Percentiles rank a stretch among this genome's conserved stretches.
Evolutionary conservation across 2,888 invertebrate species (phyloP).

Genomic region (Gymnoscelis rufifasciata): DNA sequence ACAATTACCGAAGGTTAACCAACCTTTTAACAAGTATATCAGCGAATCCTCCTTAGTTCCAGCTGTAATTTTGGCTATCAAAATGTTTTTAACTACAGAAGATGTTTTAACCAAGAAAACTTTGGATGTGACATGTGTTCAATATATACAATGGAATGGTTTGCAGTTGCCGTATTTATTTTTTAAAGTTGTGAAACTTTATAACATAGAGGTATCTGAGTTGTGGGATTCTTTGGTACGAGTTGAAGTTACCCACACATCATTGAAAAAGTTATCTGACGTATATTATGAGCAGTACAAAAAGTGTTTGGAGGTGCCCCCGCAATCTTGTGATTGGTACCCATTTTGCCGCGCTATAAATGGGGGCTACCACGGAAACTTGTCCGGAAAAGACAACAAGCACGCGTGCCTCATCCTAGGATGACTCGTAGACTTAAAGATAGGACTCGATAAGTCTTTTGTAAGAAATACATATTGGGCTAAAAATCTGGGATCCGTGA

Average conservation of each 20-base stretch:
- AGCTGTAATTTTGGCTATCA: slow-evolving; percentile 8
- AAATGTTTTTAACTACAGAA: slow-evolving; percentile 13
- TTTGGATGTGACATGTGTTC: slow-evolving; percentile 18
- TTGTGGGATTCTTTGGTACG: slow-evolving; percentile 17
- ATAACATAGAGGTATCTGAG: slow-evolving; percentile 11
- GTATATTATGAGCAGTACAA: slow-evolving; percentile 15
- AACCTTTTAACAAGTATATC: not conserved
- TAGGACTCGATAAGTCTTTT: slow-evolving; percentile 17
- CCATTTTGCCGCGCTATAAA: slow-evolving; percentile 16
- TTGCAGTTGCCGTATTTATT: slow-evolving; percentile 21
- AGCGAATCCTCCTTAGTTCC: not conserved
- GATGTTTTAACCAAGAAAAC: slow-evolving; percentile 17
- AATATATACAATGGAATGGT: slow-evolving; percentile 22
- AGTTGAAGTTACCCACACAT: not conserved
- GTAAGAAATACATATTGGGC: slow-evolving; percentile 19
- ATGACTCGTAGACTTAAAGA: slow-evolving; percentile 21
- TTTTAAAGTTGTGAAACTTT: slow-evolving; percentile 18
- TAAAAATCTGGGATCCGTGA: not conserved
- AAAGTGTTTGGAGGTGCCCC: slow-evolving; percentile 4
- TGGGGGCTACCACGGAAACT: slow-evolving; percentile 9
- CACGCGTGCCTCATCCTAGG: slow-evolving; percentile 14
- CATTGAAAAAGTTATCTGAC: slow-evolving; percentile 8
- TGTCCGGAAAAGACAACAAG: slow-evolving; percentile 12
- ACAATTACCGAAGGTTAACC: slow-evolving; percentile 8
- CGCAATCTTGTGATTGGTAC: slow-evolving; percentile 15